Evolutionary conservation across 1,140 invertebrate species (phyloP).

Genomic region (Batillaria attramentaria): DNA sequence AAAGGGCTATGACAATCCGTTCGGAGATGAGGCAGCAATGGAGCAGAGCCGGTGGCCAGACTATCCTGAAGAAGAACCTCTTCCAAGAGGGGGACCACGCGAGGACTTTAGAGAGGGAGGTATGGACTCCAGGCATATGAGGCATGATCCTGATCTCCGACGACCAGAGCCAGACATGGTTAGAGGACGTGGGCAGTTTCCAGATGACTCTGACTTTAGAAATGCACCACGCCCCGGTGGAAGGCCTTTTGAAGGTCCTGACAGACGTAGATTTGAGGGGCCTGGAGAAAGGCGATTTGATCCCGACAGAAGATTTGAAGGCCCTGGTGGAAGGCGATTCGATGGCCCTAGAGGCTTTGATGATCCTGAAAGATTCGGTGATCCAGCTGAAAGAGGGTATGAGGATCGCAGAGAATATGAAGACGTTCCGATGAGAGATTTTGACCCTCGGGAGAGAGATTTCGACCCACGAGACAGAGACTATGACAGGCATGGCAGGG

Average conservation of each 20-base stretch:
- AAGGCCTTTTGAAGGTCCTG: conserved; percentile 23
- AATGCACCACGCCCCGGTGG: background rate
- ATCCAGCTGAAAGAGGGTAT: background rate
- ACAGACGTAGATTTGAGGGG: background rate
- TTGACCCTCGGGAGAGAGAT: background rate
- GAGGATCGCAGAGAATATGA: background rate
- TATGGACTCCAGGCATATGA: background rate
- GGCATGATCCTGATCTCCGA: conserved; percentile 8
- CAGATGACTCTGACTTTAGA: conserved; percentile 18
- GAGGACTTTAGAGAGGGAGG: background rate
- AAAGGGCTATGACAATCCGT: background rate
- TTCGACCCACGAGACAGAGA: conserved; percentile 25
- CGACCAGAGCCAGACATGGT: conserved; percentile 19
- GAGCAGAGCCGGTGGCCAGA: conserved; percentile 19
- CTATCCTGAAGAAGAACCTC: background rate
- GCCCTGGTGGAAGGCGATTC: conserved; percentile 20
- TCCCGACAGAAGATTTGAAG: conserved; percentile 21
- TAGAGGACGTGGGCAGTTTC: conserved; percentile 14
- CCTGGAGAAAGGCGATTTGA: conserved; percentile 3
- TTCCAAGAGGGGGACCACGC: background rate
- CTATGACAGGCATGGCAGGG: conserved; percentile 19
- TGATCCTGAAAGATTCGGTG: background rate
- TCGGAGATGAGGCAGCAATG: background rate
- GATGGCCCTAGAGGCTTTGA: conserved; percentile 17
- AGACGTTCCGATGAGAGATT: background rate